phyloP scores from a whole-genome alignment of 2,888 invertebrate genomes.

The Cheilosia grossa region DNA sequence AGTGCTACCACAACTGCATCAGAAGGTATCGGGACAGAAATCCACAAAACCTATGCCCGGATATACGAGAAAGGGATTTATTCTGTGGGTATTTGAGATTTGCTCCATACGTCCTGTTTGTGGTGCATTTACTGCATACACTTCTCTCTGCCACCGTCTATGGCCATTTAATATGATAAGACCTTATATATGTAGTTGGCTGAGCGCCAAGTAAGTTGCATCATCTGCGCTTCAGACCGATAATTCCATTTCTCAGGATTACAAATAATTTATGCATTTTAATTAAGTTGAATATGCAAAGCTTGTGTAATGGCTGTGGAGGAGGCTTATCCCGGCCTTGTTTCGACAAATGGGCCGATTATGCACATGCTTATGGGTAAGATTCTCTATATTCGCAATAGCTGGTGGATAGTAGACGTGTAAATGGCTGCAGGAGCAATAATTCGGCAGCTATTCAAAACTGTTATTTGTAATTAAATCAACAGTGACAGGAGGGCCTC shows the following conservation, averaged over 20 bases:
- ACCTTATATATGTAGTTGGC: constrained; percentile 15
- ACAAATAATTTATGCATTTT: constrained; percentile 65
- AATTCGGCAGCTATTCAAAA: neutral
- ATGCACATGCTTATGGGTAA: neutral
- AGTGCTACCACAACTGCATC: constrained; percentile 4
- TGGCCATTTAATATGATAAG: constrained; percentile 44
- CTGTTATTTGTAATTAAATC: neutral
- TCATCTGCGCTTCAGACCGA: constrained; percentile 47
- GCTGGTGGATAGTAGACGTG: neutral
- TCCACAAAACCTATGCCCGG: constrained; percentile 24
- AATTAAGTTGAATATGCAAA: constrained; percentile 45
- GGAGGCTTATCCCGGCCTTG: constrained; percentile 4
- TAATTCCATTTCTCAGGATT: constrained; percentile 41
- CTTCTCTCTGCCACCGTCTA: neutral
- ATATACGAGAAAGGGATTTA: constrained; percentile 29
- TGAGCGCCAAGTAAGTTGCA: constrained; percentile 53
- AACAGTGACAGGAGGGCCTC: neutral
- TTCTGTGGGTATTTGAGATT: constrained; percentile 37
- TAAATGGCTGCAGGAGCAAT: neutral
- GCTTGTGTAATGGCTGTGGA: neutral
- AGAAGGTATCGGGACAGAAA: constrained; percentile 10
- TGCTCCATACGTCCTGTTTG: constrained; percentile 31
- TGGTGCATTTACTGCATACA: neutral
- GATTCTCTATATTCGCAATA: neutral
- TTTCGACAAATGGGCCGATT: constrained; percentile 5